phyloP scores from a whole-genome alignment of 2,113 vertebrate genomes.

The Labeo rohita region DNA sequence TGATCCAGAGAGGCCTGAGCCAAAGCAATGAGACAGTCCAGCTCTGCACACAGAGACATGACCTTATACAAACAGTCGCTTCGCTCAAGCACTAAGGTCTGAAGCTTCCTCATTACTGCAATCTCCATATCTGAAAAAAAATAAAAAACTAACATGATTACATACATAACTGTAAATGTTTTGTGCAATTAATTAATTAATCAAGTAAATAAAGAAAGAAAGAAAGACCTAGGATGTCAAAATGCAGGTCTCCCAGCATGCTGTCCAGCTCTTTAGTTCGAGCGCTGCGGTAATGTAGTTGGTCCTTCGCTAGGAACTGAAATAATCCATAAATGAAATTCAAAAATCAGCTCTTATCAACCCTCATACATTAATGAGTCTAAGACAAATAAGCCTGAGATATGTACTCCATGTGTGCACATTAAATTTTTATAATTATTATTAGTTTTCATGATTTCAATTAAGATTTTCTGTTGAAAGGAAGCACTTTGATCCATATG shows the following conservation, averaged over 20 bases:
- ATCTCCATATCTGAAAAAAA: slow-evolving; percentile 86
- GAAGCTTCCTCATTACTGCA: slow-evolving; percentile 89
- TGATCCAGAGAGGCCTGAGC: slow-evolving; percentile 88
- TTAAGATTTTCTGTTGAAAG: neutral
- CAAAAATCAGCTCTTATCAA: neutral
- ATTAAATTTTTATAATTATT: neutral
- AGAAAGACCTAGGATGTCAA: slow-evolving; percentile 84
- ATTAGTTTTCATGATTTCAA: neutral
- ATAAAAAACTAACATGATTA: neutral
- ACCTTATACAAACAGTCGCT: slow-evolving; percentile 83
- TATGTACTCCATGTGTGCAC: neutral
- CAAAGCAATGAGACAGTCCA: slow-evolving; percentile 92
- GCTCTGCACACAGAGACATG: slow-evolving; percentile 84
- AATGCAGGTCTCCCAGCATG: slow-evolving; percentile 90
- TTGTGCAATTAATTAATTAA: neutral
- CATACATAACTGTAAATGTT: neutral
- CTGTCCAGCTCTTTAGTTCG: slow-evolving; percentile 90
- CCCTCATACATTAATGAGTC: neutral
- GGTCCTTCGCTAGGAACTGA: slow-evolving; percentile 90
- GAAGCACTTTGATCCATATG: neutral
- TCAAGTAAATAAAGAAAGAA: neutral
- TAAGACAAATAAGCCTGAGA: neutral
- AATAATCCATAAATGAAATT: slow-evolving; percentile 29
- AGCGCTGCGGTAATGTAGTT: slow-evolving; percentile 90
- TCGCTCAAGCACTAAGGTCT: slow-evolving; percentile 83